Base-by-base conservation (phyloP, 2,797 vertebrate species). In the Hemibagrus guttatus region DNA sequence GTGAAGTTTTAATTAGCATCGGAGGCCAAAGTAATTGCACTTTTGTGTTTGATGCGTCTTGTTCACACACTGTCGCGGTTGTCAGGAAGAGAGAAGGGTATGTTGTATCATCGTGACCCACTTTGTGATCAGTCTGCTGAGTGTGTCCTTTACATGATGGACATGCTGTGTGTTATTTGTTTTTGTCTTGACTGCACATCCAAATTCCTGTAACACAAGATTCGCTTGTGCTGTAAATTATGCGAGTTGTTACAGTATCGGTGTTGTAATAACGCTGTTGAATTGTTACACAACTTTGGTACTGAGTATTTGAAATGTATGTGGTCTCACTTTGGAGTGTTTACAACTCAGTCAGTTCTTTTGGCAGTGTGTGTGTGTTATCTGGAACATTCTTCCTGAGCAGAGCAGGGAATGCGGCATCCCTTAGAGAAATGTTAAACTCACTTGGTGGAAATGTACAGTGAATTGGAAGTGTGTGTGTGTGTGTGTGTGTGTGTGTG, bases 11-110 rank as follows among this genome's bases (percentile, higher is more conserved):
- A 93, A 94, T 95, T 94, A 94, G 94, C 92, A 91, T 91, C 92
- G 89, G 89, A 92, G 92, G 90, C 91, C 92, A 90, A 87, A 93
- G 92, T 95, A 95, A 95, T 95, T 94, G 93, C 92, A 89, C 92
- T 93, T 94, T 93, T 91, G 86, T 89, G 88, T 94, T 92, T 90
- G 86, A 87, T 79, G 84, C 85, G 86, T 76, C 72, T 75, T 64
- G 86, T 58, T 66, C 66, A 9, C 84, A 56, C 68, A 84, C 52
- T 52, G 81, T 87, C 81, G 88, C 52, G 79, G 68, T 87, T 94
- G 93, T 91, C 92, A 91, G 89, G 63, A 82, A n/a, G 31, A 31
- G 64, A 58, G 78, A 83, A 71, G 26, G 66, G 39, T 46, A 71
- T 8, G 39, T 76, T 78, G n/a, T 52, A 26, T 78, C 35, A 52